A percentile compares a stretch with the other conserved stretches of the same genome.
phyloP scores from a whole-genome alignment of 2,797 vertebrate species.

The Limosa lapponica region DNA sequence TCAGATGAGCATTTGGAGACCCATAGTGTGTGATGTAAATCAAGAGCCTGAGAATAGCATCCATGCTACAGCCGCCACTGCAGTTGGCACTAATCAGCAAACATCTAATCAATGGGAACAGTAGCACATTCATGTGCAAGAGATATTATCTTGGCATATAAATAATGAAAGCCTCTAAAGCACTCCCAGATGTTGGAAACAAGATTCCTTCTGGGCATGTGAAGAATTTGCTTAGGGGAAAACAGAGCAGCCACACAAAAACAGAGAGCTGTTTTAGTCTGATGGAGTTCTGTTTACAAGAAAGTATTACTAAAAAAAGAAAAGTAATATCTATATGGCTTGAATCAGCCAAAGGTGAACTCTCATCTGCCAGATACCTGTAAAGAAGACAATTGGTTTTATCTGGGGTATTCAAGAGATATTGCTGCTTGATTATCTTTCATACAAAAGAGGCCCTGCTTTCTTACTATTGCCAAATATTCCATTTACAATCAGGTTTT shows the following conservation, averaged over 20 bases:
- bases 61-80: background rate
- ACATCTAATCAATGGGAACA: slow-evolving; percentile 70
- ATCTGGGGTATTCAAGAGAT: background rate
- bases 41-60: background rate
- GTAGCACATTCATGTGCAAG: slow-evolving; percentile 68
- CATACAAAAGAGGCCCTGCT: background rate
- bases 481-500: slow-evolving; percentile 14
- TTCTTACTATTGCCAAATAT: slow-evolving; percentile 16
- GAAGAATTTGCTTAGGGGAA: slow-evolving; percentile 59
- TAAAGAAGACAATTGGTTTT: slow-evolving; percentile 27
- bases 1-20: background rate
- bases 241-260: slow-evolving; percentile 47
- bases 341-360: background rate
- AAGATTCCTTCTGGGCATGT: slow-evolving; percentile 65
- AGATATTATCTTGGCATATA: slow-evolving; percentile 66
- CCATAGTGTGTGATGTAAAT: slow-evolving; percentile 10
- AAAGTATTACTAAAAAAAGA: background rate
- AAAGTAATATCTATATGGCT: background rate
- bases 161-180: slow-evolving; percentile 58
- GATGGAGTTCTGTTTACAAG: slow-evolving; percentile 14
- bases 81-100: slow-evolving; percentile 66
- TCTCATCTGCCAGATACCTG: background rate
- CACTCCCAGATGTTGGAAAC: slow-evolving; percentile 58
- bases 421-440: background rate
- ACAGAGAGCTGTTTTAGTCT: background rate